phyloP scores from a whole-genome alignment of 1,140 invertebrate genomes.

The Zeugodacus cucurbitae region DNA sequence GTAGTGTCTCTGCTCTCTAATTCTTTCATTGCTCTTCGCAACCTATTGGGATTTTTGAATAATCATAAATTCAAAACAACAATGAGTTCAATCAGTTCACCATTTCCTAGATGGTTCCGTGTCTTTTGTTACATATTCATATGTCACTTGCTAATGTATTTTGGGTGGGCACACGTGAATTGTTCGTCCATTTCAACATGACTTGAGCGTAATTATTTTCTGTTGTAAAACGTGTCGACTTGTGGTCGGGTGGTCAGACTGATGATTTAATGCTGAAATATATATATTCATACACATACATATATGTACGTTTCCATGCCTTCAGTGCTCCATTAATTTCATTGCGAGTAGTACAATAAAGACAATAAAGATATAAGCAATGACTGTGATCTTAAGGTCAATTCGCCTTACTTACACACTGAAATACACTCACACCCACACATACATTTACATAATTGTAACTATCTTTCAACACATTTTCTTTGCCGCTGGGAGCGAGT shows the following conservation, averaged over 20 bases:
- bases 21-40: too few species aligned
- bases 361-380: background rate
- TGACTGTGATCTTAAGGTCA: background rate
- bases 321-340: background rate
- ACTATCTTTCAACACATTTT: background rate
- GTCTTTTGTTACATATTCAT: background rate
- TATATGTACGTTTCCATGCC: background rate
- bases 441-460: background rate
- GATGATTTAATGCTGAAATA: background rate
- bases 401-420: background rate
- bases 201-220: constrained; percentile 4
- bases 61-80: too few species aligned
- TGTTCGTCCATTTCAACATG: background rate
- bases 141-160: background rate
- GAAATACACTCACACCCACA: background rate
- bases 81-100: too few species aligned
- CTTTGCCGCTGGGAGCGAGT: background rate
- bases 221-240: background rate
- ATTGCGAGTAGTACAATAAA: background rate
- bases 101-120: background rate
- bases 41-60: too few species aligned
- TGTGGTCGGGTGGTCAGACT: background rate
- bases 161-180: background rate
- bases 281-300: background rate
- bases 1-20: too few species aligned